Evolutionary conservation across 1,140 invertebrate species (phyloP).

Genomic region (Drosophila burlai): DNA sequence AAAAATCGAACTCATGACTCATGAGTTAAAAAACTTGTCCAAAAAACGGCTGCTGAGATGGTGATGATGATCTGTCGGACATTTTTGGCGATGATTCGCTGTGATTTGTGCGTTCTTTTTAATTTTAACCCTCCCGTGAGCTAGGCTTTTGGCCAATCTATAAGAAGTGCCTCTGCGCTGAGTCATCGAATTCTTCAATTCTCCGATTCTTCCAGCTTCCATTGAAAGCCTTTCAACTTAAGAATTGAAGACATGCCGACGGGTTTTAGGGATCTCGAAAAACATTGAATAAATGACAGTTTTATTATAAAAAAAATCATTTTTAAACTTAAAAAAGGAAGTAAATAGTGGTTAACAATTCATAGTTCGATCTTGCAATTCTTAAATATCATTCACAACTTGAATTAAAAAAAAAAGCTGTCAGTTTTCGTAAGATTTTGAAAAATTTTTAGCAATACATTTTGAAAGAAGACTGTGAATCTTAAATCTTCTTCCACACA

Average conservation of each 20-base stretch:
- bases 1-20: conserved; percentile 30
- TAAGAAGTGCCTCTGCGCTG: conserved; percentile 21
- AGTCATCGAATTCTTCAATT: conserved; percentile 20
- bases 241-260: conserved; percentile 14
- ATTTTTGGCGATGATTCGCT: conserved; percentile 49
- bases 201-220: not conserved
- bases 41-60: conserved; percentile 12
- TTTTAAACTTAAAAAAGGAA: not conserved
- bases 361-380: not conserved
- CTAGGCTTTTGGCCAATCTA: conserved; percentile 21
- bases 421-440: not conserved
- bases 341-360: not conserved
- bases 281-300: not conserved
- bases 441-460: not conserved
- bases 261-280: conserved; percentile 1
- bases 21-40: conserved; percentile 29
- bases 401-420: not conserved
- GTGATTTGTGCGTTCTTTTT: conserved; percentile 30
- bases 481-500: not conserved
- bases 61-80: conserved; percentile 30
- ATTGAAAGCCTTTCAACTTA: not conserved
- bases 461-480: not conserved
- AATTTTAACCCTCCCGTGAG: conserved; percentile 21
- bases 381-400: not conserved
- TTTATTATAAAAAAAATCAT: not conserved